Evolutionary conservation across 2,797 vertebrate species (phyloP), one percentile per base, ranked within the genome.

Genomic region (Euphonia xanthogaster): DNA sequence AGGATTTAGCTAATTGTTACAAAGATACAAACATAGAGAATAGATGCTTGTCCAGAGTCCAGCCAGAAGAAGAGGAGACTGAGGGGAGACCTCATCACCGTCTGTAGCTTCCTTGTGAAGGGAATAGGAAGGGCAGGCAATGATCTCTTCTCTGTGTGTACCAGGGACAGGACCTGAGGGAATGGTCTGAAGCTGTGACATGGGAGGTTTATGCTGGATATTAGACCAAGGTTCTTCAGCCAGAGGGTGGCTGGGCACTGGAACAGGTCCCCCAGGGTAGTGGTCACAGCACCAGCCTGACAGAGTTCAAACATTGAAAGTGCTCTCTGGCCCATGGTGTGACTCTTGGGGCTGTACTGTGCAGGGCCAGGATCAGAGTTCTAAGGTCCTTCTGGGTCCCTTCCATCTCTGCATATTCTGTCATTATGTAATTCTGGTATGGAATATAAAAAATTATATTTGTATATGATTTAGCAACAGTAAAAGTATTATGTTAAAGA

Each of bases 261-360:
- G 17, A 22, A 35, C 7, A 50, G 8, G 2, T 1, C 35, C 9
- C 27, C 5, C 21, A 35, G 21, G 14, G 31, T 1, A 5, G 17
- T 42, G 18, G 27, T 19, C 44, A 31, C 22, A 58, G 27, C 22
- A 50, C 7, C 18, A 50, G 4, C 22, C 37, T 58, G 44, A 44
- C 4, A 24, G 53, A 50, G 53, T 10, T n/a, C 37, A 19, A 20
- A 13, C 2, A 1, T 1, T 31, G 53, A 51, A 50, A 60, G 37
- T 39, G 7, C 28, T 28, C 23, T 60, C 15, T 6, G 16, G 23
- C 8, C 19, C 45, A 23, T 17, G 19, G 4, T n/a, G 19, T 44
- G 37, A 51, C 12, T 42, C 18, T 12, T 44, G n/a, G 10, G 28
- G 13, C 19, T 37, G 15, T 27, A 10, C 10, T 51, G 12, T 35